phyloP scores from a whole-genome alignment of 2,797 vertebrate genomes.

The Artibeus jamaicensis region DNA sequence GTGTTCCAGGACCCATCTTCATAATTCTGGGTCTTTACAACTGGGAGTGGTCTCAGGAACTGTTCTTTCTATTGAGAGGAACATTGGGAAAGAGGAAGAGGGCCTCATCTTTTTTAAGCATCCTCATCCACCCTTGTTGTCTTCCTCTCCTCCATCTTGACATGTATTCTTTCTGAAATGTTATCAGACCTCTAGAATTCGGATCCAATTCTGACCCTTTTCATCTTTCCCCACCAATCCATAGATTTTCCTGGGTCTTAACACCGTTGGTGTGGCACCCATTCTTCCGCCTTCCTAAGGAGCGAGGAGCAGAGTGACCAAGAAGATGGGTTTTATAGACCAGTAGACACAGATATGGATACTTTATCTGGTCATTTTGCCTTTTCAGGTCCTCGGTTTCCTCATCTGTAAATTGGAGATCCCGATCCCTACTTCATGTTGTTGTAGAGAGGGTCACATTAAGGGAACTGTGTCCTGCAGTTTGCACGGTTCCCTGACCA shows the following conservation, averaged over 20 bases:
- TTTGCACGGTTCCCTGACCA: rapidly evolving
- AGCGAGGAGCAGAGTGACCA: not conserved
- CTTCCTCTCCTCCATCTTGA: too few relatives aligned
- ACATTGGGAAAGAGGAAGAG: rapidly evolving
- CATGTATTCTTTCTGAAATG: not conserved
- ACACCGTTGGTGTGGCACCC: not conserved
- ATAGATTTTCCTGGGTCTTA: not conserved
- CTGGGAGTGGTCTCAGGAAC: not conserved
- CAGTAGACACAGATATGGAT: not conserved
- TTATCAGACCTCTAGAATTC: not conserved
- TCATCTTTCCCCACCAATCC: not conserved
- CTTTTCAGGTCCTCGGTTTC: not conserved
- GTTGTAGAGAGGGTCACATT: not conserved
- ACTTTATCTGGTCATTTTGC: too few relatives aligned
- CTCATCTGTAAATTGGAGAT: not conserved
- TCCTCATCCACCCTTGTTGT: not conserved
- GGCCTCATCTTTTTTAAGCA: not conserved
- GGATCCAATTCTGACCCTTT: not conserved
- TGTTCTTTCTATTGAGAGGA: not conserved
- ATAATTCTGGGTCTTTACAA: not conserved
- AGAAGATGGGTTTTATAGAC: not conserved
- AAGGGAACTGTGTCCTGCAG: rapidly evolving
- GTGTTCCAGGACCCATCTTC: not conserved
- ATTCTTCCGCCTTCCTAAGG: not conserved
- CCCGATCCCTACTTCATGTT: not conserved